Evolutionary conservation across 2,113 vertebrate genomes (phyloP).

Genomic region (Spea bombifrons): DNA sequence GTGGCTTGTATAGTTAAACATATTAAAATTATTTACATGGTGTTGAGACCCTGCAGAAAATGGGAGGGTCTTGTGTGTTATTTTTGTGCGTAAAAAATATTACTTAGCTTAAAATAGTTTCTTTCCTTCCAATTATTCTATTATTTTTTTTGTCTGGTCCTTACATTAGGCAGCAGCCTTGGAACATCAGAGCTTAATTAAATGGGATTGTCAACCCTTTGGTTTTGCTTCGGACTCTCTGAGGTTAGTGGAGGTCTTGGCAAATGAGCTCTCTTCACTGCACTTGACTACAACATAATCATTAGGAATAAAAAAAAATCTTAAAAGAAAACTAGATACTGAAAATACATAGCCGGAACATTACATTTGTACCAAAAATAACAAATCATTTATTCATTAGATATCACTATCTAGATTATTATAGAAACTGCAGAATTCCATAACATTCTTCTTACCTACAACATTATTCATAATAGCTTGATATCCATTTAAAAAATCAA

Average conservation of each 20-base stretch:
- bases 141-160: too few relatives aligned
- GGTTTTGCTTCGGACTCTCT: neutral
- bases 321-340: too few relatives aligned
- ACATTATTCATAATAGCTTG: too few relatives aligned
- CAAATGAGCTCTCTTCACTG: neutral
- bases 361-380: too few relatives aligned
- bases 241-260: neutral
- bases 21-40: neutral
- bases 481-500: too few relatives aligned
- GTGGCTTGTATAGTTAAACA: too few relatives aligned
- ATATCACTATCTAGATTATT: too few relatives aligned
- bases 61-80: neutral
- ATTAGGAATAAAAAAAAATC: neutral
- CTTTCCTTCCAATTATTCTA: too few relatives aligned
- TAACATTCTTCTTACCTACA: too few relatives aligned
- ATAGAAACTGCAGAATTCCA: too few relatives aligned
- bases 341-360: too few relatives aligned
- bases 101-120: neutral
- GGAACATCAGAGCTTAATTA: neutral
- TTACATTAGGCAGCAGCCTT: neutral
- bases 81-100: neutral
- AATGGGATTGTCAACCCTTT: neutral
- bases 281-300: neutral
- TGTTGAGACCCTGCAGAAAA: neutral
- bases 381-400: too few relatives aligned